Base-by-base conservation (phyloP, 2,113 vertebrate genomes). In the Labeo catla region DNA sequence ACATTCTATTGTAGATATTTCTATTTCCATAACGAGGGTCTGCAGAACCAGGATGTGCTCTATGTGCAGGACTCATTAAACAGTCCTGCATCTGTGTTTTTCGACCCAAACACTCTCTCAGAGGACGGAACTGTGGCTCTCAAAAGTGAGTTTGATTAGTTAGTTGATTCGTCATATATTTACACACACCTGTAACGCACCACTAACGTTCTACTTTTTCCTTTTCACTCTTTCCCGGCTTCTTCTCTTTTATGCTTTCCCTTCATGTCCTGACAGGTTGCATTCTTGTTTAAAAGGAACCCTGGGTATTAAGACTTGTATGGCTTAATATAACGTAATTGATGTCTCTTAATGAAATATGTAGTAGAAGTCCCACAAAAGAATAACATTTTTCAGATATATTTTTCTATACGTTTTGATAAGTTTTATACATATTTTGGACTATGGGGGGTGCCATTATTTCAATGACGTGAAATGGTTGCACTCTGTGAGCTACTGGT, bases 71-170 rank as follows among this genome's bases (percentile, higher is more conserved):
- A 95, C 84, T 90, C 94, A 23, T 88, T 96, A 21, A 90, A 94
- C 7, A 90, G 74, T 9, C 89, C 91, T 0, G 90, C 93, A 15
- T 88, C 92, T 0, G 89, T 94, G 0, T 95, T 96, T 84, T 95
- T 95, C 74, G 95, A 96, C 84, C 95, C 95, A 0, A 96, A 96
- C 87, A 87, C 66, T 8, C 91, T 95, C 19, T 95, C 95, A 73
- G 93, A 94, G 76, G 95, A 96, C 0, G 95, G 95, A 21, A 95
- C 95, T 0, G 92, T 95, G 68, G 95, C 95, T 1, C 91, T 96
- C 47, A 92, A 93, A 80, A 95, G 95, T 96, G 83, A 91, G 93
- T 19, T 76, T 3, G 70, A 73, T 9, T 43, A 15, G 4, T 1
- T 43, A 28, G 12, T 77, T 34, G n/a, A n/a, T 59, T 79, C 43